Evolutionary conservation across 2,888 invertebrate genomes (phyloP), one percentile per base, ranked within the genome.

Genomic region (Unio pictorum): DNA sequence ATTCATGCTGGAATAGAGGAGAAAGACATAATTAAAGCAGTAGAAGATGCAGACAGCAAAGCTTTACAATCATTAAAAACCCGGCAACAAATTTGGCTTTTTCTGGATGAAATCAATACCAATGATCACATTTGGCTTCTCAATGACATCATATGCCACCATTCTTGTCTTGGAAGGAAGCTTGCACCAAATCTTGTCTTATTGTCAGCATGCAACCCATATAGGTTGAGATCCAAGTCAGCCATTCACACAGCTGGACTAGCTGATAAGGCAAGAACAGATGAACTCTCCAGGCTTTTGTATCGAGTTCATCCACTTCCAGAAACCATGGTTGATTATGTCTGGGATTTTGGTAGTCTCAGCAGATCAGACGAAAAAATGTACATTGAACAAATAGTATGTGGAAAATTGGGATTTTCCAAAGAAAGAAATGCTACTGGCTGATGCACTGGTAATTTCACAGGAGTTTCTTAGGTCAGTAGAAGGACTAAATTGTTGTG

Each of bases 31-130:
- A 26, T 45, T 15, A 55, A 59, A 23, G 56, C 18, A 30, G 55
- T 73, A 18, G 28, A 57, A 20, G 62, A 60, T 28, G 34, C 23
- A 15, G 61, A 69, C 56, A 55, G 20, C 4, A 34, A 62, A n/a
- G 73, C 73, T 54, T 23, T 54, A 60, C 17, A 45, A 5, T 67
- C 64, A 20, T 56, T 65, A 20, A 55, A 73, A 30, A 58, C 66
- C 23, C 1, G 28, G 28, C 28, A 28, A 28, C 61, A 45, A 30
- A 20, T 71, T 26, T 75, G 75, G 75, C n/a, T 75, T 28, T 75
- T 75, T 66, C 57, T 75, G 3, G 75, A 75, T 65, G 75, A 75
- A 68, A 72, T 75, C 23, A 75, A 75, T 59, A 75, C 75, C 2
- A 69, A 65, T 28, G 66, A 67, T 54, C 65, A 66, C 61, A 59